These are phyloP conservation scores for Dioctria linearis DNA, from an alignment of 2,888 invertebrate genomes.

Conservation along the genomic window DNA sequence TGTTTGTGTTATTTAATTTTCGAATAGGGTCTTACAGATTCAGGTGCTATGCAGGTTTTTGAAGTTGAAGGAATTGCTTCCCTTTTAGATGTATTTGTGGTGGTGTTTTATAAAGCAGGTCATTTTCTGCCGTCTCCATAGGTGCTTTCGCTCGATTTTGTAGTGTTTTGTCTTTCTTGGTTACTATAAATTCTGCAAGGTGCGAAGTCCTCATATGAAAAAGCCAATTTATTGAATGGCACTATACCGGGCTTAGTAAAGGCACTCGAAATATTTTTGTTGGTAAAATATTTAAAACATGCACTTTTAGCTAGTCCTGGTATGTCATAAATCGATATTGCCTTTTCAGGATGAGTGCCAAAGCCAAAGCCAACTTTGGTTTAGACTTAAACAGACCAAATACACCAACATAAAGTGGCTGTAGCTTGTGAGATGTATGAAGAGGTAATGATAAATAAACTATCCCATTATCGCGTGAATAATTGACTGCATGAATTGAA, in stretches of 20 bases:
- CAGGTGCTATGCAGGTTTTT: no score
- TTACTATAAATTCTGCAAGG: constrained; percentile 50
- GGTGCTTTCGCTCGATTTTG: no score
- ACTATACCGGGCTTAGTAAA: constrained; percentile 53
- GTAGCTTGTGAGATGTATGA: no score
- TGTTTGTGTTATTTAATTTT: no score
- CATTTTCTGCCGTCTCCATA: no score
- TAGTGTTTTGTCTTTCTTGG: constrained; percentile 30
- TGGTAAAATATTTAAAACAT: constrained; percentile 43
- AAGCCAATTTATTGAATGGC: constrained; percentile 52
- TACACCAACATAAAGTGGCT: constrained; percentile 43
- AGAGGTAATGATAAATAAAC: constrained; percentile 51
- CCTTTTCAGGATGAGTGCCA: constrained; percentile 45
- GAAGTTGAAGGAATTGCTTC: no score
- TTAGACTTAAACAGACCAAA: constrained; percentile 50
- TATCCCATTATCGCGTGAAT: constrained; percentile 51
- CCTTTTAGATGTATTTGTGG: no score
- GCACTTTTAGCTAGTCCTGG: no score
- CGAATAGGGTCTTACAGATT: no score
- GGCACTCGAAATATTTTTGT: constrained; percentile 46
- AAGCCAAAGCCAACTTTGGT: constrained; percentile 23
- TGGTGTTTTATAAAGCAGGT: no score
- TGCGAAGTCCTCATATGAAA: constrained; percentile 46
- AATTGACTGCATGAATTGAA: constrained; percentile 51
- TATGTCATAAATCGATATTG: constrained; percentile 44